These are phyloP conservation scores for Listronotus bonariensis DNA, from an alignment of 1,140 invertebrate species.

Conservation along the genomic window DNA sequence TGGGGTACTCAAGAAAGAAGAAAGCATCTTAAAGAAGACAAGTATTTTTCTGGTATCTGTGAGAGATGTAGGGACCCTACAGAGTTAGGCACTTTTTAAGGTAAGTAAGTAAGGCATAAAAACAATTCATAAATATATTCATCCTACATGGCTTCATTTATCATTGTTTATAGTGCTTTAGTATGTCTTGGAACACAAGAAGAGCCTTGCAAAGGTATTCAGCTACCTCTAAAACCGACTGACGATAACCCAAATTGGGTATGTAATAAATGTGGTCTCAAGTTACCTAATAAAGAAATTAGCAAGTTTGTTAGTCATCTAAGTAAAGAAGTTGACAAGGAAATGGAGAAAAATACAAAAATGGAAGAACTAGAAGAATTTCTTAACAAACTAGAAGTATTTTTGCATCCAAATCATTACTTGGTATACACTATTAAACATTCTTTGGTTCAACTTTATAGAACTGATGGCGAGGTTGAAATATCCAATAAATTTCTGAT, in stretches of 20 bases:
- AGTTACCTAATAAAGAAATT: conserved; percentile 62
- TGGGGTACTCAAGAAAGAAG: conserved; percentile 68
- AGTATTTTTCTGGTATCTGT: conserved; percentile 69
- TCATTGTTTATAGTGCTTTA: conserved; percentile 57
- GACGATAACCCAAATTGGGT: conserved; percentile 64
- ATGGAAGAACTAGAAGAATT: conserved; percentile 63
- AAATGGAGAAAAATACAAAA: conserved; percentile 60
- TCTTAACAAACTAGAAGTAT: conserved; percentile 64
- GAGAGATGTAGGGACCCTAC: conserved; percentile 66
- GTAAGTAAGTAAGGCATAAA: conserved; percentile 1
- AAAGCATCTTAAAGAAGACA: conserved; percentile 63
- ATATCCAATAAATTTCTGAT: conserved; percentile 59
- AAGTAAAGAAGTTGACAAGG: conserved; percentile 63
- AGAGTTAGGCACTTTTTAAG: conserved; percentile 65
- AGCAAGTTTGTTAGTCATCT: conserved; percentile 64
- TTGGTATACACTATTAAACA: conserved; percentile 70
- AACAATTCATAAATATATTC: neutral
- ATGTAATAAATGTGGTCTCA: conserved; percentile 65
- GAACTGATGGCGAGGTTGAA: conserved; percentile 52
- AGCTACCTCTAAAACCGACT: conserved; percentile 64
- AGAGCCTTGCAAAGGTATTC: conserved; percentile 53
- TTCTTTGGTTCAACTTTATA: conserved; percentile 68
- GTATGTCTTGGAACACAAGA: conserved; percentile 62
- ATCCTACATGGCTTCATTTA: neutral
- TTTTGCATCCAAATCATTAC: conserved; percentile 70